phyloP scores from a whole-genome alignment of 2,888 invertebrate genomes.

The Epistrophe eligans region DNA sequence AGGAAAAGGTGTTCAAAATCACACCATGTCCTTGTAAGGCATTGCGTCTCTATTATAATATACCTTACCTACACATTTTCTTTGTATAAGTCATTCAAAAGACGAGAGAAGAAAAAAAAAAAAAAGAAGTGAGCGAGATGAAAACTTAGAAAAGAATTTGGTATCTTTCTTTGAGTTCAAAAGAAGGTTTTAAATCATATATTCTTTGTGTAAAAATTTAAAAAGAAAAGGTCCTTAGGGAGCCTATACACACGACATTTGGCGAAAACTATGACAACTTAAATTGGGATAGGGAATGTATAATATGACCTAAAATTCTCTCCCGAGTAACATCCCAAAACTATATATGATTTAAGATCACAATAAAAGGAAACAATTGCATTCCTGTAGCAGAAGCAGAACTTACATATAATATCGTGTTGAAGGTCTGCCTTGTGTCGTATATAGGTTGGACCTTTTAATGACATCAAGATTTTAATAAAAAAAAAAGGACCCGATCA shows the following conservation, averaged over 20 bases:
- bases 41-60: slow-evolving; percentile 48
- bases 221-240: neutral
- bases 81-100: slow-evolving; percentile 33
- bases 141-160: slow-evolving; percentile 13
- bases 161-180: slow-evolving; percentile 24
- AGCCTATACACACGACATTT: neutral
- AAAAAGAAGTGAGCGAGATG: neutral
- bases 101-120: neutral
- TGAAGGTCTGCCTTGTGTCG: slow-evolving; percentile 3
- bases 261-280: slow-evolving; percentile 1
- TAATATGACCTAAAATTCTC: slow-evolving; percentile 12
- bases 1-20: slow-evolving; percentile 73
- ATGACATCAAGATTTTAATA: slow-evolving; percentile 17
- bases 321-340: neutral
- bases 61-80: neutral
- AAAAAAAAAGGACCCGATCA: slow-evolving; percentile 13
- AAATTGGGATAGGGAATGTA: neutral
- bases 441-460: slow-evolving; percentile 19
- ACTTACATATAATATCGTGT: neutral
- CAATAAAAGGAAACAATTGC: slow-evolving; percentile 11
- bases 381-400: neutral
- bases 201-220: slow-evolving; percentile 6
- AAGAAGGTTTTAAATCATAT: slow-evolving; percentile 35
- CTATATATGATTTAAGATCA: slow-evolving; percentile 3
- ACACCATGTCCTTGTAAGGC: slow-evolving; percentile 62